Evolutionary conservation across 2,888 invertebrate genomes (phyloP), one percentile per base, ranked within the genome.

Genomic region (Perdita meconis): DNA sequence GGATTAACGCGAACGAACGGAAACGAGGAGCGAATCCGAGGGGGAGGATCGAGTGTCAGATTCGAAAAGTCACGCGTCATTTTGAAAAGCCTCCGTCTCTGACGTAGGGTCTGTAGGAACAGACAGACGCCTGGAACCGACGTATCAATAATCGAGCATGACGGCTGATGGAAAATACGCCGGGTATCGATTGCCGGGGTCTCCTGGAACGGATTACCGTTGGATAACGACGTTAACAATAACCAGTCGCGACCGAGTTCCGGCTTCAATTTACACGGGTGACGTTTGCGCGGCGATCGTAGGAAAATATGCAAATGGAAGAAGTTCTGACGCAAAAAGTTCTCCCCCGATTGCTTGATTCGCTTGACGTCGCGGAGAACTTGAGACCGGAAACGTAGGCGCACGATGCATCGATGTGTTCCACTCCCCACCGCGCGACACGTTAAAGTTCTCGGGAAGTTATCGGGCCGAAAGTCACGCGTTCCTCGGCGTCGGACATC

Each of bases 181-280:
- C 67, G 67, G 67, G 64, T 78, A 81, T 84, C 80, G 83, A 87
- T 86, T 82, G 79, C 80, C 80, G 82, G 82, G n/a, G n/a, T n/a
- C 85, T 82, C 78, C 71, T 67, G 77, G 60, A 64, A 68, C 51
- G 71, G 68, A 53, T 59, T 60, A 65, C 75, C 66, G 68, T 30
- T 68, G 72, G 78, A 84, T 87, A 87, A 87, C 85, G 84, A 84
- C 64, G 75, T 80, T 82, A 82, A 85, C 81, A 83, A 81, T 73
- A 70, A 70, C 77, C 71, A 66, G 68, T 24, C 53, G 44, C 50
- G 44, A 16, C 30, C 57, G 72, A 57, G 50, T 59, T 30, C 75
- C 56, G n/a, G 40, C 47, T 65, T 40, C 75, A 56, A 76, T 74
- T 56, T 56, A 22, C 66, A 26, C 60, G 38, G 47, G 57, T 26